Percentiles rank a stretch among this genome's conserved stretches.
These are phyloP conservation scores for Myotis davidii DNA, from an alignment of 2,113 vertebrate genomes.

Conservation along the genomic window DNA sequence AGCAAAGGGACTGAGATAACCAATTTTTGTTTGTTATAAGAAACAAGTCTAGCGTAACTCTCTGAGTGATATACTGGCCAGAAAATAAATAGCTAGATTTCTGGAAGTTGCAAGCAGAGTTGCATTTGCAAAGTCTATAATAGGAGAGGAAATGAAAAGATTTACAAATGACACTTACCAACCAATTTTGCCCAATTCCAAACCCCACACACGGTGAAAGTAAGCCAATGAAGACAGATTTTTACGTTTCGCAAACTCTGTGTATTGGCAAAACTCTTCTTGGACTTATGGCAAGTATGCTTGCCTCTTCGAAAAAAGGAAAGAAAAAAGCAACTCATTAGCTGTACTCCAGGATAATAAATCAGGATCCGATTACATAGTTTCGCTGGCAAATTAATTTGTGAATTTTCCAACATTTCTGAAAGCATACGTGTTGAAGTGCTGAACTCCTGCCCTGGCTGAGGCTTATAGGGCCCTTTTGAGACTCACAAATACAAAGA, in stretches of 20 bases:
- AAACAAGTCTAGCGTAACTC: neutral
- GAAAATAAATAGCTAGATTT: constrained; percentile 58
- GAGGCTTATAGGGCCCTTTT: constrained; percentile 6
- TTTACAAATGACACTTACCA: constrained; percentile 49
- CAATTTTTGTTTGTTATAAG: neutral
- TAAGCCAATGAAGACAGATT: neutral
- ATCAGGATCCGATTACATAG: constrained; percentile 37
- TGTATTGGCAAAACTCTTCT: constrained; percentile 31
- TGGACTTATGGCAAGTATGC: neutral
- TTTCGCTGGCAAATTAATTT: constrained; percentile 69
- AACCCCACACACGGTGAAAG: neutral
- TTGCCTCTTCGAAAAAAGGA: neutral
- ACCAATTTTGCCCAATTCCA: neutral
- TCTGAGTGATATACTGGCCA: neutral
- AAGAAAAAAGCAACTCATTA: constrained; percentile 11
- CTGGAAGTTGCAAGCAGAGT: neutral
- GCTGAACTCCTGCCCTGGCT: constrained; percentile 33
- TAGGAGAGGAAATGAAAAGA: constrained; percentile 60
- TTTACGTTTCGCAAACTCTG: constrained; percentile 30
- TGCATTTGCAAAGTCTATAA: constrained; percentile 58
- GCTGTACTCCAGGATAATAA: constrained; percentile 39
- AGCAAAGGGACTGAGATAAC: neutral
- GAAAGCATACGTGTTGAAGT: constrained; percentile 39
- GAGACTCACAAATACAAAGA: constrained; percentile 2
- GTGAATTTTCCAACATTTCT: constrained; percentile 58